Percentiles rank a stretch among this genome's conserved stretches.
These are phyloP conservation scores for Peromyscus californicus DNA, from an alignment of 2,113 vertebrate genomes.

Conservation along the genomic window DNA sequence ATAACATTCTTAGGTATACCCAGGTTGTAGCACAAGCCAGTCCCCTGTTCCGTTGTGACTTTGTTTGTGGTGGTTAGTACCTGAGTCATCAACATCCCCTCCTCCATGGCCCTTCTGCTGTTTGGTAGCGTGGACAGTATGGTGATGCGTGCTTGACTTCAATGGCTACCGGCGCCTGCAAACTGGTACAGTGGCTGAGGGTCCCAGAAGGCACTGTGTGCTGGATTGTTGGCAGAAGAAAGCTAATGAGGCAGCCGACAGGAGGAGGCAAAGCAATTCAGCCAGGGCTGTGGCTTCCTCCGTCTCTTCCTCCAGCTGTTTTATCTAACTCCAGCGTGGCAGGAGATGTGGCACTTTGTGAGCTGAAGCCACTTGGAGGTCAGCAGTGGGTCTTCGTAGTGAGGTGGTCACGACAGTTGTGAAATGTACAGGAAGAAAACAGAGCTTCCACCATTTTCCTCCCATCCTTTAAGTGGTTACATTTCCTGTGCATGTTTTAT, in stretches of 20 bases:
- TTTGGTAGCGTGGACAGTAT: neutral
- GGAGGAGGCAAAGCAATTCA: neutral
- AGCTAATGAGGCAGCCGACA: neutral
- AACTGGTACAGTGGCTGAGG: accelerated
- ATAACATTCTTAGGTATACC: accelerated
- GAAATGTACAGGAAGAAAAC: neutral
- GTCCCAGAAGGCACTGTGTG: neutral
- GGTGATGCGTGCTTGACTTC: too few relatives aligned
- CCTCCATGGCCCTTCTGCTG: neutral
- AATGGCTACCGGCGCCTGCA: neutral
- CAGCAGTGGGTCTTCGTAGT: neutral
- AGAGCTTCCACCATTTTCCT: neutral
- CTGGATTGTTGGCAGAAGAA: neutral
- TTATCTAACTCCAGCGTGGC: neutral
- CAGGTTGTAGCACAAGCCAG: accelerated
- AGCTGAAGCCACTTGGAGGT: neutral
- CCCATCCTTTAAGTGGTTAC: neutral
- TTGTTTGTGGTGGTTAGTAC: neutral
- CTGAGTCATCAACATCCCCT: accelerated
- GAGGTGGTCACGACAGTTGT: neutral
- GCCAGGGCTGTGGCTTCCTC: neutral
- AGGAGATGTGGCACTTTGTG: accelerated
- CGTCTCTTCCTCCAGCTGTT: neutral
- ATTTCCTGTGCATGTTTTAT: neutral
- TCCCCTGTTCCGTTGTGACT: neutral